phyloP scores from a whole-genome alignment of 2,888 invertebrate genomes.

The Aproaerema taeniolella region DNA sequence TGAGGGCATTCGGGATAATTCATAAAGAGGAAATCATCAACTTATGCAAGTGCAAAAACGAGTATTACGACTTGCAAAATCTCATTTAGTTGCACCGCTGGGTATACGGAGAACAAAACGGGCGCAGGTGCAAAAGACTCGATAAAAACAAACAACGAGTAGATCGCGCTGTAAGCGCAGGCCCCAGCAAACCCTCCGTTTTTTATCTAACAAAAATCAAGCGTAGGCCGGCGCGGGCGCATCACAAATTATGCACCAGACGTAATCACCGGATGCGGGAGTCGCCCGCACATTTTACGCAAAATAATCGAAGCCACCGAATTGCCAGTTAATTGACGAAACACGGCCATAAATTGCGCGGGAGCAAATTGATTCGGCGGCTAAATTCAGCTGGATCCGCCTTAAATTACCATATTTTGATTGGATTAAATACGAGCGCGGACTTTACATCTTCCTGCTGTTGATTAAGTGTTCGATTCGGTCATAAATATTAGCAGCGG shows the following conservation, averaged over 20 bases:
- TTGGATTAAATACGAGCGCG: slow-evolving; percentile 57
- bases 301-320: slow-evolving; percentile 76
- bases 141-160: slow-evolving; percentile 61
- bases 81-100: slow-evolving; percentile 42
- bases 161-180: slow-evolving; percentile 29
- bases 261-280: slow-evolving; percentile 77
- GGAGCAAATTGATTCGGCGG: slow-evolving; percentile 65
- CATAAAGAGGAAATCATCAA: slow-evolving; percentile 33
- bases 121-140: slow-evolving; percentile 65
- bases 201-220: slow-evolving; percentile 74
- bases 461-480: slow-evolving; percentile 55
- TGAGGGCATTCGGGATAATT: slow-evolving; percentile 8
- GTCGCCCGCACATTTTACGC: slow-evolving; percentile 72
- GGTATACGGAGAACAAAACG: slow-evolving; percentile 49
- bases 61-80: slow-evolving; percentile 38
- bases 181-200: slow-evolving; percentile 43
- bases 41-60: slow-evolving; percentile 32
- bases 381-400: slow-evolving; percentile 39
- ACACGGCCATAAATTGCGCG: slow-evolving; percentile 66
- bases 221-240: slow-evolving; percentile 58
- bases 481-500: slow-evolving; percentile 46
- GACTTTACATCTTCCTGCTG: slow-evolving; percentile 56
- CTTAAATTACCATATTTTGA: slow-evolving; percentile 66
- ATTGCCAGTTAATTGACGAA: slow-evolving; percentile 74
- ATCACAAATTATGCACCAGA: slow-evolving; percentile 69